These are phyloP conservation scores for Berghia stephanieae DNA, from an alignment of 1,140 invertebrate genomes.

Conservation along the genomic window DNA sequence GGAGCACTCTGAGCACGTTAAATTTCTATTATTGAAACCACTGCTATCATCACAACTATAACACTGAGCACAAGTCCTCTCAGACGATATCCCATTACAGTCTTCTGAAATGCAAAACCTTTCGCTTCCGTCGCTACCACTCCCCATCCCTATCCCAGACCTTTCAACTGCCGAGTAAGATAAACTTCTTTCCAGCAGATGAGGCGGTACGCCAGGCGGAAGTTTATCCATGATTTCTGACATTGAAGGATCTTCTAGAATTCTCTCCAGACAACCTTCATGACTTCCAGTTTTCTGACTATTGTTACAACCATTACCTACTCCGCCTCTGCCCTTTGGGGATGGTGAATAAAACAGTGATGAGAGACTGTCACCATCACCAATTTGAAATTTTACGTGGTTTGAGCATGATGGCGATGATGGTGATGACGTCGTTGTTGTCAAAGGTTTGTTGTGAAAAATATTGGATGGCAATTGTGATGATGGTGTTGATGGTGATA, in stretches of 20 bases:
- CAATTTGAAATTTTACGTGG: constrained; percentile 1
- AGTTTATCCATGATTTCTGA: too few relatives aligned
- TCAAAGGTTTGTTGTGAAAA: too few relatives aligned
- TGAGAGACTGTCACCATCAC: not conserved
- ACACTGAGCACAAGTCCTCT: too few relatives aligned
- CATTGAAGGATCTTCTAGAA: not conserved
- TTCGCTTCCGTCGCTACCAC: not conserved
- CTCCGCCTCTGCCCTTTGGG: too few relatives aligned
- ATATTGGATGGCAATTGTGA: constrained; percentile 23
- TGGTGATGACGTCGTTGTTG: too few relatives aligned
- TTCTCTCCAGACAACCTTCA: not conserved
- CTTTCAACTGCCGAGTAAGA: not conserved
- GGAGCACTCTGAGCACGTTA: too few relatives aligned
- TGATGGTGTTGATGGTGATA: too few relatives aligned
- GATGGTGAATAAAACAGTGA: too few relatives aligned
- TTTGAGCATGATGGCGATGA: not conserved
- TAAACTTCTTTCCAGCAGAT: constrained; percentile 2
- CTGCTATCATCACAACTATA: too few relatives aligned
- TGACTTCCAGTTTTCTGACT: not conserved
- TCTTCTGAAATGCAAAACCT: not conserved
- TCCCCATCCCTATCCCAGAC: not conserved
- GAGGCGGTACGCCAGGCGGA: not conserved
- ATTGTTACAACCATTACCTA: too few relatives aligned
- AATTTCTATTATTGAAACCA: too few relatives aligned
- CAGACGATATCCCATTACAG: too few relatives aligned